These are phyloP conservation scores for Neostethus bicornis DNA, from an alignment of 2,797 vertebrate species.

Conservation along the genomic window DNA sequence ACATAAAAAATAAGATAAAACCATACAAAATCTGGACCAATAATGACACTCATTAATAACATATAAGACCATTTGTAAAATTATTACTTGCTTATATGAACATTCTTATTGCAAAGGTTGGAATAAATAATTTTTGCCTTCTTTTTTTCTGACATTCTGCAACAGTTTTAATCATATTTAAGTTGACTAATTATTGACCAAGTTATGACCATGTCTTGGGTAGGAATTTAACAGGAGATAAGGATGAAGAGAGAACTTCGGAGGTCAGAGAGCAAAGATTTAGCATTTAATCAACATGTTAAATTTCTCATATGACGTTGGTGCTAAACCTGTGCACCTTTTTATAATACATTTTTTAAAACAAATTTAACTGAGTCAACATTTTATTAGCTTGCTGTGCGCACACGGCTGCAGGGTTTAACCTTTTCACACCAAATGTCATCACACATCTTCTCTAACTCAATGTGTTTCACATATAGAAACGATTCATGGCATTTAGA, in stretches of 20 bases:
- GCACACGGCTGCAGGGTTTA: conserved; percentile 23
- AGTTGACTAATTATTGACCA: conserved; percentile 41
- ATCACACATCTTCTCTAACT: conserved; percentile 38
- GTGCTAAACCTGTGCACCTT: background rate
- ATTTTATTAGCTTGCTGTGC: conserved; percentile 35
- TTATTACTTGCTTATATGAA: too few relatives aligned
- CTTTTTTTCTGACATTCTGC: conserved; percentile 22
- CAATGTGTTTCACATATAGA: conserved; percentile 40
- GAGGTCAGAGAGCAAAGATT: background rate
- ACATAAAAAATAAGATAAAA: too few relatives aligned
- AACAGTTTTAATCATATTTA: conserved; percentile 29
- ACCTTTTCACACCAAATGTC: conserved; percentile 50
- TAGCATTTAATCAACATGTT: conserved; percentile 16
- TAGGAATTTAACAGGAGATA: conserved; percentile 27
- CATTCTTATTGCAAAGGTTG: too few relatives aligned
- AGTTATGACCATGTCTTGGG: conserved; percentile 22
- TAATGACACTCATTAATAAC: too few relatives aligned
- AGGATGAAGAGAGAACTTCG: conserved; percentile 9
- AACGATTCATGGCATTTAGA: conserved; percentile 27
- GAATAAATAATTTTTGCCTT: too few relatives aligned
- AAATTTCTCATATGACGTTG: conserved; percentile 16
- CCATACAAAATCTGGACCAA: too few relatives aligned
- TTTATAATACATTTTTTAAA: conserved; percentile 1
- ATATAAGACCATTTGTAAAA: too few relatives aligned
- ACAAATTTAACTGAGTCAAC: conserved; percentile 20